A percentile compares a stretch with the other conserved stretches of the same genome.
Conservation (phyloP, 2,888 invertebrate genomes). For the Chymomyza amoena region DNA sequence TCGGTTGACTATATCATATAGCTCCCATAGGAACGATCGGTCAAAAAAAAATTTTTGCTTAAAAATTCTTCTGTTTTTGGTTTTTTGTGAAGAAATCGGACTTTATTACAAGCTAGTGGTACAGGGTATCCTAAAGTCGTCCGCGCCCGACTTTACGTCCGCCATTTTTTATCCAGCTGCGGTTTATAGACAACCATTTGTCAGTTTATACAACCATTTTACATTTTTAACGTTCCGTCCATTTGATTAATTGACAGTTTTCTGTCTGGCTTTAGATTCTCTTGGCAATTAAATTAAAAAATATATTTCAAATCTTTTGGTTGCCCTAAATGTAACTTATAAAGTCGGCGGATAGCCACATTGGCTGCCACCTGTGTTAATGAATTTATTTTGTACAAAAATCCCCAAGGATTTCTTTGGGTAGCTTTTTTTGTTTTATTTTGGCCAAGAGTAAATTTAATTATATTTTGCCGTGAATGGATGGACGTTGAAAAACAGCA, state of each 20-base stretch:
- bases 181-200: not conserved
- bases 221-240: not conserved
- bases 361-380: not conserved
- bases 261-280: not conserved
- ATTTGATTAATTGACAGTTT: not conserved
- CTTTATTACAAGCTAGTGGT: no score
- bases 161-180: not conserved
- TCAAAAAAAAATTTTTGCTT: no score
- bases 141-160: no score
- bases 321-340: not conserved
- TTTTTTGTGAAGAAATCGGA: no score
- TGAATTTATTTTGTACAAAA: not conserved
- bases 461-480: slow-evolving; percentile 25
- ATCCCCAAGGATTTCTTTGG: not conserved
- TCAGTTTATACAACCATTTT: not conserved
- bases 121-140: no score
- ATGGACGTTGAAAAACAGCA: not conserved
- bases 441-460: slow-evolving; percentile 29
- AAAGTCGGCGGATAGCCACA: not conserved
- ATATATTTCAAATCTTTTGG: not conserved
- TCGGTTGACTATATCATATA: no score
- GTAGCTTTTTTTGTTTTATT: not conserved
- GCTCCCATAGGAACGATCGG: no score
- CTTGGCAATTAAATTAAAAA: not conserved
- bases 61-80: no score